phyloP scores from a whole-genome alignment of 1,140 invertebrate genomes.

The Papilio machaon region DNA sequence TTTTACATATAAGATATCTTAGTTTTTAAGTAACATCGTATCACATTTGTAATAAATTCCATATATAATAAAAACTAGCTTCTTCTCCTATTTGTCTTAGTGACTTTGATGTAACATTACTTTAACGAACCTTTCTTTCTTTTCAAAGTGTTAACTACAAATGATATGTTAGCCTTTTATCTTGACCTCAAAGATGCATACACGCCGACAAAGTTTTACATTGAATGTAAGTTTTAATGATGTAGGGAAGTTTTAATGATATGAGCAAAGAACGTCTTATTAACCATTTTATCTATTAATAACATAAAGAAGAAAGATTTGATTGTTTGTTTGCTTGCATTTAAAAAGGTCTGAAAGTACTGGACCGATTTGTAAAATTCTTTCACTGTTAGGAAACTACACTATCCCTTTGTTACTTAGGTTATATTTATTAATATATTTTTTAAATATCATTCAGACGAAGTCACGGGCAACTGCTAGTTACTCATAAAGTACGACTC shows the following conservation, averaged over 20 bases:
- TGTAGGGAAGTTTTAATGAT: constrained; percentile 1
- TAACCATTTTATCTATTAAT: too few relatives aligned
- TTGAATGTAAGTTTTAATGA: constrained; percentile 1
- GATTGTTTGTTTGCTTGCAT: too few relatives aligned
- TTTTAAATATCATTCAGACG: too few relatives aligned
- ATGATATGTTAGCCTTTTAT: constrained; percentile 1
- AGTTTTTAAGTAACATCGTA: neutral
- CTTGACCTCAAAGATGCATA: constrained; percentile 9
- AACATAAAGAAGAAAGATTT: too few relatives aligned
- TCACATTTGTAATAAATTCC: neutral
- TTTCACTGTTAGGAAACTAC: too few relatives aligned
- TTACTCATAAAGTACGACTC: too few relatives aligned
- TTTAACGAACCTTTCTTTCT: neutral
- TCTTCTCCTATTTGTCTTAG: neutral
- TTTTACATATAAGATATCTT: too few relatives aligned
- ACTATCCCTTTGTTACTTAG: too few relatives aligned
- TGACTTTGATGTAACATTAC: neutral
- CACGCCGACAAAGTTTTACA: neutral
- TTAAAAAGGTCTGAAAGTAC: too few relatives aligned
- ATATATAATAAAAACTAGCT: neutral
- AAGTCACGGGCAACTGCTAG: too few relatives aligned
- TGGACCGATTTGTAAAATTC: too few relatives aligned
- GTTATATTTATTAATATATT: too few relatives aligned
- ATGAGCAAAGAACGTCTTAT: neutral
- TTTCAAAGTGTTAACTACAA: neutral